phyloP scores from a whole-genome alignment of 2,888 invertebrate species.

The Mythimna impura region DNA sequence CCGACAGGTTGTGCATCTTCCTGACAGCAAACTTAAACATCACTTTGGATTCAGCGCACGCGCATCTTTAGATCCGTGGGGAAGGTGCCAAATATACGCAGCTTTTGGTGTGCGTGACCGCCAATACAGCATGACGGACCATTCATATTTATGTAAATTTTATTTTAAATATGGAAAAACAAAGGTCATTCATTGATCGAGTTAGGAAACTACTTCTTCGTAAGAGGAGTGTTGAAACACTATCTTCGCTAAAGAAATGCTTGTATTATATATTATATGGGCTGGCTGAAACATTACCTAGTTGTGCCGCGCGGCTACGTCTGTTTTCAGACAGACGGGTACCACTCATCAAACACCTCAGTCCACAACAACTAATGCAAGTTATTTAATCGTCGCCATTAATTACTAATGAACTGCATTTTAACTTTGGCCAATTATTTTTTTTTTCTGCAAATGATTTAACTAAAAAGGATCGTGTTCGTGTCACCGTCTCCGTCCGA shows the following conservation, averaged over 20 bases:
- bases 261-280: too few species aligned
- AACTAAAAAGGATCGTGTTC: conserved; percentile 86
- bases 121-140: conserved; percentile 43
- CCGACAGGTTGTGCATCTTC: background rate
- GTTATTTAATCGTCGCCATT: conserved; percentile 46
- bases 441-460: conserved; percentile 84
- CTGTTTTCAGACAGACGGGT: background rate
- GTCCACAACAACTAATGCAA: conserved; percentile 17
- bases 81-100: conserved; percentile 49
- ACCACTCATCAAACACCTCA: background rate
- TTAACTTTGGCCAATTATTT: conserved; percentile 71
- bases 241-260: background rate
- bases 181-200: conserved; percentile 55
- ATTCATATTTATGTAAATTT: conserved; percentile 60
- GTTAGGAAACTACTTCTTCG: conserved; percentile 14
- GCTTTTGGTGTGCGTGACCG: conserved; percentile 57
- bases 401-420: conserved; percentile 70
- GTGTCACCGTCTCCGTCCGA: conserved; percentile 81
- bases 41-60: conserved; percentile 43
- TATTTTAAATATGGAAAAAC: conserved; percentile 33
- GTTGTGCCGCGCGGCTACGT: too few species aligned
- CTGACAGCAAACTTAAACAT: conserved; percentile 1
- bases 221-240: background rate
- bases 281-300: too few species aligned
- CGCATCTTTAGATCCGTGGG: conserved; percentile 28